A percentile compares a stretch with the other conserved stretches of the same genome.
Evolutionary conservation across 2,113 vertebrate genomes (phyloP).

Genomic region (Seriola quinqueradiata): DNA sequence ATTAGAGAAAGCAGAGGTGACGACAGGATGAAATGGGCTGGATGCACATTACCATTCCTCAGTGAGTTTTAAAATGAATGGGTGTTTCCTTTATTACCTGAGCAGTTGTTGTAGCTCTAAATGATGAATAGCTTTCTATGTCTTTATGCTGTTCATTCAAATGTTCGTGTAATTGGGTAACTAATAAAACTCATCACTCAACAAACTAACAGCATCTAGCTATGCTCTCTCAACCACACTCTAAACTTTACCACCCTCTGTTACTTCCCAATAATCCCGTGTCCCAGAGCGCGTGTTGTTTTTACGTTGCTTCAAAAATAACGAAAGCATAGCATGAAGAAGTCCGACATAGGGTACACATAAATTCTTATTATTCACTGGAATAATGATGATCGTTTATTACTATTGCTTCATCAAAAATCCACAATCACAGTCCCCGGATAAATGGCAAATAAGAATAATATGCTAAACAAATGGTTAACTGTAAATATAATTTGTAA

Average conservation of each 20-base stretch:
- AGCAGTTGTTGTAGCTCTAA: constrained; percentile 50
- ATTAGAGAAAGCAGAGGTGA: constrained; percentile 10
- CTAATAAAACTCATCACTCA: constrained; percentile 76
- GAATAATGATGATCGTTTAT: constrained; percentile 11
- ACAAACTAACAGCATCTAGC: not conserved
- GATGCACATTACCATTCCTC: constrained; percentile 16
- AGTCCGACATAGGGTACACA: not conserved
- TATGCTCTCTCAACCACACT: constrained; percentile 13
- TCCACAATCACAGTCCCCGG: not conserved
- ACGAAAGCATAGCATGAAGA: not conserved
- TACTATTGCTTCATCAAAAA: not conserved
- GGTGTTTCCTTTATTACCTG: constrained; percentile 47
- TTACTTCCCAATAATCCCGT: not conserved
- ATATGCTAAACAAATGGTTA: constrained; percentile 24
- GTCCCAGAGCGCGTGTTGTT: not conserved
- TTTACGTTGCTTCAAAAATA: not conserved
- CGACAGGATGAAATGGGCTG: constrained; percentile 3
- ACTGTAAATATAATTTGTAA: constrained; percentile 25
- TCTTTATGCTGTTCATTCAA: constrained; percentile 57
- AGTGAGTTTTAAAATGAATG: constrained; percentile 57
- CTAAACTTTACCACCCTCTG: constrained; percentile 4
- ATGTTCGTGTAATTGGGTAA: constrained; percentile 64
- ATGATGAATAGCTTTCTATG: constrained; percentile 62
- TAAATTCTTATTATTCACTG: not conserved
- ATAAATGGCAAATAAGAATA: not conserved